phyloP scores from a whole-genome alignment of 2,113 vertebrate species.

The Scortum barcoo region DNA sequence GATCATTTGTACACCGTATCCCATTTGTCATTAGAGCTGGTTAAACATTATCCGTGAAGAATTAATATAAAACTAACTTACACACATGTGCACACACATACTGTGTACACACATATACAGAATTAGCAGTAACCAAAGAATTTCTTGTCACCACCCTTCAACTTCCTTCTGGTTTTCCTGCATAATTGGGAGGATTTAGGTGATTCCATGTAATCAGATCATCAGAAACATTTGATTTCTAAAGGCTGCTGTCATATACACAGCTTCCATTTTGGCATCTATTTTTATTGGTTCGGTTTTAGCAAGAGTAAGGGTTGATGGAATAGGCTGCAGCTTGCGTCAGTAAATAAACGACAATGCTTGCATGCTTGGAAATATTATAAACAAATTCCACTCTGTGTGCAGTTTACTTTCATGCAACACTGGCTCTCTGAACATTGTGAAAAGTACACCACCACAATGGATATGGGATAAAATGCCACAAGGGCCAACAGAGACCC shows the following conservation, averaged over 20 bases:
- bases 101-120: background rate
- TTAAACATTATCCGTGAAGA: constrained; percentile 61
- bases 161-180: background rate
- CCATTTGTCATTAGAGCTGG: constrained; percentile 50
- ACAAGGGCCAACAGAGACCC: constrained; percentile 42
- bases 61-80: constrained; percentile 23
- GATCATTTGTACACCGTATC: constrained; percentile 20
- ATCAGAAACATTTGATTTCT: constrained; percentile 19
- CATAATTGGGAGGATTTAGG: background rate
- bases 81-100: background rate
- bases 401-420: constrained; percentile 38
- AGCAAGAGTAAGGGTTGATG: background rate
- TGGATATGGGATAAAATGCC: constrained; percentile 31
- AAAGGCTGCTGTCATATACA: background rate
- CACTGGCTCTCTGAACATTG: background rate
- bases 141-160: background rate
- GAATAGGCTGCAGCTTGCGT: constrained; percentile 11
- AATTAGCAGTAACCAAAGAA: background rate
- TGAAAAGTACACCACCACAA: background rate
- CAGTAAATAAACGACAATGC: constrained; percentile 16
- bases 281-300: background rate
- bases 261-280: constrained; percentile 5
- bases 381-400: constrained; percentile 22
- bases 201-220: constrained; percentile 7
- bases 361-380: constrained; percentile 13